These are phyloP conservation scores for Tribolium madens DNA, from an alignment of 1,140 invertebrate genomes.

Conservation along the genomic window DNA sequence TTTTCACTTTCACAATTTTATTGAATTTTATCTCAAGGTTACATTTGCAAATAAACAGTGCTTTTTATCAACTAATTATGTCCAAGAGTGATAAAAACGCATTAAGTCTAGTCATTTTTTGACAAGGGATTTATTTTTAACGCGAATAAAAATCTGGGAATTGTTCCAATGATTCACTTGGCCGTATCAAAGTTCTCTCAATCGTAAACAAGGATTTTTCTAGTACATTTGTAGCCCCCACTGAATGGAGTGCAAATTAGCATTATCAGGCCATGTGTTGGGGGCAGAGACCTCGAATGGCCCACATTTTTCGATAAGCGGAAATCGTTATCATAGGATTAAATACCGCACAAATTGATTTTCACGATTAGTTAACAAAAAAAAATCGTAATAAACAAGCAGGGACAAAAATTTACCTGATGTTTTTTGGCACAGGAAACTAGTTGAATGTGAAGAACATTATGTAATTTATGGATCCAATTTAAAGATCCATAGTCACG, in stretches of 20 bases:
- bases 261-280: not conserved
- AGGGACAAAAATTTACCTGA: constrained; percentile 11
- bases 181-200: not conserved
- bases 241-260: not conserved
- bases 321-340: not conserved
- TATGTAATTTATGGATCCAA: not conserved
- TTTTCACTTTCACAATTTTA: not conserved
- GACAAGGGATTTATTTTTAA: not conserved
- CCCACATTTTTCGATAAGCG: not conserved
- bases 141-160: not conserved
- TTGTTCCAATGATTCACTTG: not conserved
- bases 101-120: not conserved
- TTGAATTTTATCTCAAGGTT: not conserved
- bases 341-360: not conserved
- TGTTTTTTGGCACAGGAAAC: constrained; percentile 17
- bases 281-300: not conserved
- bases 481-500: not conserved
- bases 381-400: constrained; percentile 6
- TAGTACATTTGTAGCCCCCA: not conserved
- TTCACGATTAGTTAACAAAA: not conserved
- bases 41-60: not conserved
- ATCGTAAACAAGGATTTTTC: not conserved
- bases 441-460: constrained; percentile 13
- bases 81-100: not conserved
- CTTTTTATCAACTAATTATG: too few species aligned